Base-by-base conservation (phyloP, 2,113 vertebrate genomes). In the Sphaerodactylus townsendi region DNA sequence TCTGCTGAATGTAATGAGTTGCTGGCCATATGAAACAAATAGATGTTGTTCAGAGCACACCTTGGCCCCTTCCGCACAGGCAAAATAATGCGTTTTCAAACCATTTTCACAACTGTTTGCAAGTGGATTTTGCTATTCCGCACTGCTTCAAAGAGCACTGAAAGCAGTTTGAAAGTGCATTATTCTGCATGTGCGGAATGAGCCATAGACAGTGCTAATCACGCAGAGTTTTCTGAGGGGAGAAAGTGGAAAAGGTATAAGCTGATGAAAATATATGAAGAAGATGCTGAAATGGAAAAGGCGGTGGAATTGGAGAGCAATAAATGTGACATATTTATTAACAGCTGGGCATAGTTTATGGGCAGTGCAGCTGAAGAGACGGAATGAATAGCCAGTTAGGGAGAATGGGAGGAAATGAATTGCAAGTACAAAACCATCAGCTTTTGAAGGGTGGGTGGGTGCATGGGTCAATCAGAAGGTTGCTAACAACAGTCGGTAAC, bases 281-380 rank as follows among this genome's bases (percentile, higher is more conserved):
- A 37, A 86, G 78, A 81, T 76, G 6, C 33, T 69, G 69, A 66
- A 59, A 0, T 64, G 73, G 44, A 59, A 44, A 77, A 80, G 25
- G 3, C 10, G 56, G 19, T 79, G 21, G 64, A 72, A 39, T 25
- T 64, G 41, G 87, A 86, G 64, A 82, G 10, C 59, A 69, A 39
- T 76, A 85, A 80, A 48, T 35, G 75, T 83, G 62, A 69, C 48
- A 11, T 84, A 53, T 82, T 90, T 88, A 10, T 85, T 91, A 86
- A 90, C 84, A 88, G 83, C 81, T 86, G 85, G 88, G 78, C 46
- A 53, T 30, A 84, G 46, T 87, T 93, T 89, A 53, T 79, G 84
- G 77, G 74, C 5, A 83, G 7, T 30, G 28, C 74, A 71, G 35
- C 1, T n/a, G 39, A 35, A 79, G 33, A 90, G 72, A 35, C 8